These are phyloP conservation scores for Tragelaphus scriptus DNA, from an alignment of 2,113 vertebrate species.

Conservation along the genomic window DNA sequence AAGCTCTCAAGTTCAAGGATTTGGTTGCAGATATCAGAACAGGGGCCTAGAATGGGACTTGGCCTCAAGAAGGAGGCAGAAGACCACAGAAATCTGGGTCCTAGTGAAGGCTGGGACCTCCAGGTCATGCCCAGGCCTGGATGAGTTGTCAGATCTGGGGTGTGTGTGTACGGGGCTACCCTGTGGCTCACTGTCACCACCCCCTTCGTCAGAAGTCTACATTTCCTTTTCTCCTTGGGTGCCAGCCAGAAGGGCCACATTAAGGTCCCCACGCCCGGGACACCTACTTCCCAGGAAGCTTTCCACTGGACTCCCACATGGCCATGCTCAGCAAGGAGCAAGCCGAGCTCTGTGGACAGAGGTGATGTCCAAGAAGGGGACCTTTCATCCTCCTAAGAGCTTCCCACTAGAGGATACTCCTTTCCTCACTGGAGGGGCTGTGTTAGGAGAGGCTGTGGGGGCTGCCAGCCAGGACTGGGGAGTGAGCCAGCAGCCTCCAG, in stretches of 20 bases:
- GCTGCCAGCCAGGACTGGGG: not conserved
- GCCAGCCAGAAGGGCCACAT: not conserved
- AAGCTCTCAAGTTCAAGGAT: not conserved
- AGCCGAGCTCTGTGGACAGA: not conserved
- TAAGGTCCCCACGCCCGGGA: not conserved
- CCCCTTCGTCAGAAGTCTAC: not conserved
- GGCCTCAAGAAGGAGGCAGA: not conserved
- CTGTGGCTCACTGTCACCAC: not conserved
- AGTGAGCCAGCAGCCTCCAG: not conserved
- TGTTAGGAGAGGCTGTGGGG: not conserved
- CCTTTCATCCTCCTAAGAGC: not conserved
- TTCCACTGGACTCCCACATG: not conserved
- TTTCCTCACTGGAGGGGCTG: not conserved
- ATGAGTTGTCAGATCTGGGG: not conserved
- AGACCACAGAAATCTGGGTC: not conserved
- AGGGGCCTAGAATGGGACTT: not conserved
- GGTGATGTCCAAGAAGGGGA: not conserved
- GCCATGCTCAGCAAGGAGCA: not conserved
- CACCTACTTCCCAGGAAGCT: not conserved
- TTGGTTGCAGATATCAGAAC: not conserved
- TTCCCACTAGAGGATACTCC: not conserved
- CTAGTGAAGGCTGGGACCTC: not conserved
- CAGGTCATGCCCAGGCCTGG: not conserved
- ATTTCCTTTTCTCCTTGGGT: not conserved
- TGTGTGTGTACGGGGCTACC: fast-evolving